Evolutionary conservation across 2,797 vertebrate genomes (phyloP), one percentile per base, ranked within the genome.

Genomic region (Epinephelus awoara): DNA sequence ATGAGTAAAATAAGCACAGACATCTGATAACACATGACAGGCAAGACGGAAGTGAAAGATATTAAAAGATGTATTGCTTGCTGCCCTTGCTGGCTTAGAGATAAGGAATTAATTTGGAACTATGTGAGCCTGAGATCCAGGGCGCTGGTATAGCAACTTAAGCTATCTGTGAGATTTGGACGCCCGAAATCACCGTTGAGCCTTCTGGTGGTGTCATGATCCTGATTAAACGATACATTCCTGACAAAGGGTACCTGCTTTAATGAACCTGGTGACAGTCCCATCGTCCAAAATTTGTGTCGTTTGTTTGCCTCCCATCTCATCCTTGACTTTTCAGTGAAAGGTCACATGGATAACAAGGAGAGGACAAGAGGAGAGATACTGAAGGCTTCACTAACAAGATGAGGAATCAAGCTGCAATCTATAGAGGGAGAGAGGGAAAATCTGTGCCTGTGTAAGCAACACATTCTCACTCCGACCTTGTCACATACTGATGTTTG

Each of bases 311-410:
- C 14, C 58, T 80, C 15, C 23, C 11, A 49, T 67, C 23, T 58
- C 13, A 11, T 25, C 42, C 44, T 51, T 70, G 49, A 50, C 59
- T 5, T 64, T 62, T 38, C 34, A 34, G 18, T 42, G 13, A 75
- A 76, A 84, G 63, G 65, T 74, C 63, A 68, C 3, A 0, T 19
- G 3, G 3, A 23, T 61, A 76, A 67, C 18, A 6, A 70, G 50
- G 71, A 75, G 18, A 77, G 25, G 27, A 23, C 3, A 46, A 44
- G 15, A 62, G 54, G 40, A 23, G 57, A 54, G 40, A 56, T 56
- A n/a, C 13, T 29, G 49, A 50, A 56, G n/a, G 21, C 25, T 57
- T 54, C 0, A 1, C 61, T 44, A 61, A 66, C 18, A 49, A 75
- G 61, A 49, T 23, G 23, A 18, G 23, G 17, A 13, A 62, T 49